Base-by-base conservation (phyloP, 2,797 vertebrate genomes). In the Oryzias sinensis region DNA sequence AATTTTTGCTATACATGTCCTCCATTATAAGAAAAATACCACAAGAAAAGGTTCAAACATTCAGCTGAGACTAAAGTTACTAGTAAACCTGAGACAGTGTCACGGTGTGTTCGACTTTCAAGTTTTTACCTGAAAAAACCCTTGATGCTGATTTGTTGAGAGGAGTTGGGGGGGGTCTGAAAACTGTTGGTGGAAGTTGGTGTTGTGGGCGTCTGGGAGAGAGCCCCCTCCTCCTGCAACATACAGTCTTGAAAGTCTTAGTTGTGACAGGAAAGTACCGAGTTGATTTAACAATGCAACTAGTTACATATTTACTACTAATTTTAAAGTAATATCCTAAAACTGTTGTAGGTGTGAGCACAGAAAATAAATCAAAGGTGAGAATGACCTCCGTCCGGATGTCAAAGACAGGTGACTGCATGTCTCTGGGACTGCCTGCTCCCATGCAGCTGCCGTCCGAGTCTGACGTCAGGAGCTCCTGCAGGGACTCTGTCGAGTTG, bases 401-500 rank as follows among this genome's bases (percentile, higher is more conserved):
- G 14, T 90, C 87, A 76, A 95, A 94, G 72, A 97, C 81, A 0
- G 96, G 97, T 0, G 96, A 98, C 73, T 93, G 94, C 44, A 95
- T 74, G 57, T 97, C 95, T 87, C 96, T 88, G 65, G 97, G 97
- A 70, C 97, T 98, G 59, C 92, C 83, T 58, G 92, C 87, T 56
- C 92, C 97, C 64, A 89, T 91, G 0, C 86, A 97, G 90, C 97
- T 99, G 68, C 96, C 93, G 89, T 99, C 97, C 0, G 97, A 99
- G 82, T 99, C 97, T 4, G 97, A 99, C 0, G 94, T 97, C 78
- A 97, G 70, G 43, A 96, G 84, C 68, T 98, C 97, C 79, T 94
- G 94, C 81, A 99, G 93, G n/a, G 97, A 99, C 70, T 98, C 97
- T 27, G 93, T 82, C 5, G 96, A 99, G 86, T 91, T 95, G 18